Percentiles rank a stretch among this genome's conserved stretches.
phyloP scores from a whole-genome alignment of 2,797 vertebrate genomes.

The Xenopus petersii region DNA sequence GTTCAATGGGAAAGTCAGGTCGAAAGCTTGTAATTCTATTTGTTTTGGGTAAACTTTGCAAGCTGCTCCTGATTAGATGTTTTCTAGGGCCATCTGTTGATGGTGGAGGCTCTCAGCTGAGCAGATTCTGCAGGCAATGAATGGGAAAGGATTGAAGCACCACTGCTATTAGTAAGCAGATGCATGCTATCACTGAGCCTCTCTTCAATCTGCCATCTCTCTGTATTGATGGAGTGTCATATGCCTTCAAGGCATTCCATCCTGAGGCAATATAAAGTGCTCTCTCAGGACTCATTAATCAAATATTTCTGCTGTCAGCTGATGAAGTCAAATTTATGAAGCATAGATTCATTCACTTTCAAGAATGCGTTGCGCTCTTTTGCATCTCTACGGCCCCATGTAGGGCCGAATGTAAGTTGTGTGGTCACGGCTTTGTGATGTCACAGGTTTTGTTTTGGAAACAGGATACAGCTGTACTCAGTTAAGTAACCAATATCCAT shows the following conservation, averaged over 20 bases:
- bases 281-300: conserved; percentile 62
- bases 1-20: conserved; percentile 54
- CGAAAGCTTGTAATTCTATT: conserved; percentile 65
- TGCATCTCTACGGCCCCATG: background rate
- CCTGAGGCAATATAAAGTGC: conserved; percentile 60
- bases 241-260: conserved; percentile 58
- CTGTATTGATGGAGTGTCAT: conserved; percentile 65
- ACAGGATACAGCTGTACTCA: conserved; percentile 58
- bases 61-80: conserved; percentile 69
- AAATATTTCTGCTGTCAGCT: conserved; percentile 56
- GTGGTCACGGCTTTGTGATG: conserved; percentile 1
- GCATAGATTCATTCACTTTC: conserved; percentile 49
- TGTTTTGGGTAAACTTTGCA: conserved; percentile 69
- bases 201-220: conserved; percentile 71
- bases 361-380: conserved; percentile 31
- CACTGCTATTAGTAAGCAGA: conserved; percentile 67
- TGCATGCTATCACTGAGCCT: conserved; percentile 57
- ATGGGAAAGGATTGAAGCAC: conserved; percentile 54
- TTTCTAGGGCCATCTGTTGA: conserved; percentile 66
- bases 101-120: conserved; percentile 56
- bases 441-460: conserved; percentile 47
- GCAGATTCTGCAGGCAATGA: conserved; percentile 60
- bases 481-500: conserved; percentile 41
- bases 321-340: conserved; percentile 58
- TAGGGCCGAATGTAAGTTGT: conserved; percentile 34